Evolutionary conservation across 2,888 invertebrate species (phyloP).

Genomic region (Branchipolynoe longqiensis): DNA sequence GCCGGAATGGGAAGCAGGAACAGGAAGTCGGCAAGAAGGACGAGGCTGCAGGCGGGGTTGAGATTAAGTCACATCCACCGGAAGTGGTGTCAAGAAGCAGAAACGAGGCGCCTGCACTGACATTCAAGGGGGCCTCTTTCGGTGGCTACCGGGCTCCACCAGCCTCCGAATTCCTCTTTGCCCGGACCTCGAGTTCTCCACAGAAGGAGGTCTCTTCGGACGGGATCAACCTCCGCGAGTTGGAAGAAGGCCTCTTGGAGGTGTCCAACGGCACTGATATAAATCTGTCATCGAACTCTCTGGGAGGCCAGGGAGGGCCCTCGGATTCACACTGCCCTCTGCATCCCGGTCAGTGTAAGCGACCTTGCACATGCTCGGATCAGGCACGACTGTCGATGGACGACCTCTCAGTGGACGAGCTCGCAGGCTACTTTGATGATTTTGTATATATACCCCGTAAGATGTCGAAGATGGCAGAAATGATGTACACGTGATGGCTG

Average conservation of each 20-base stretch:
- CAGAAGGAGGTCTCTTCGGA: neutral
- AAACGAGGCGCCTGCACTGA: neutral
- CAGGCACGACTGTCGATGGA: slow-evolving; percentile 86
- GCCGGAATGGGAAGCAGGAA: neutral
- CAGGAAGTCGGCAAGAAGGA: neutral
- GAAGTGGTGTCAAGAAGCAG: neutral
- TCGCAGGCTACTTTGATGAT: slow-evolving; percentile 97
- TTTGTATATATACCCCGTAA: slow-evolving; percentile 98
- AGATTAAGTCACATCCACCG: neutral
- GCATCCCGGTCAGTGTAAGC: slow-evolving; percentile 48
- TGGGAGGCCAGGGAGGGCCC: neutral
- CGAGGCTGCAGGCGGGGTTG: slow-evolving; percentile 11
- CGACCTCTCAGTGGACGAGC: slow-evolving; percentile 95
- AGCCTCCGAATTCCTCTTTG: neutral
- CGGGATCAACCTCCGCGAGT: slow-evolving; percentile 6
- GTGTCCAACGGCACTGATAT: neutral
- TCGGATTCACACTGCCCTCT: slow-evolving; percentile 47
- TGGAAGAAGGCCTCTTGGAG: slow-evolving; percentile 40
- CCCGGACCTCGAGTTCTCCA: neutral
- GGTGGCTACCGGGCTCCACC: neutral
- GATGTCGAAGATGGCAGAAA: slow-evolving; percentile 98
- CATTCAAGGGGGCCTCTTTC: slow-evolving; percentile 28
- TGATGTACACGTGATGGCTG: slow-evolving; percentile 91
- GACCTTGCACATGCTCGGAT: slow-evolving; percentile 86
- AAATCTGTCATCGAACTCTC: neutral